Conservation (phyloP, 2,797 vertebrate genomes). For the Cossypha dichroa region DNA sequence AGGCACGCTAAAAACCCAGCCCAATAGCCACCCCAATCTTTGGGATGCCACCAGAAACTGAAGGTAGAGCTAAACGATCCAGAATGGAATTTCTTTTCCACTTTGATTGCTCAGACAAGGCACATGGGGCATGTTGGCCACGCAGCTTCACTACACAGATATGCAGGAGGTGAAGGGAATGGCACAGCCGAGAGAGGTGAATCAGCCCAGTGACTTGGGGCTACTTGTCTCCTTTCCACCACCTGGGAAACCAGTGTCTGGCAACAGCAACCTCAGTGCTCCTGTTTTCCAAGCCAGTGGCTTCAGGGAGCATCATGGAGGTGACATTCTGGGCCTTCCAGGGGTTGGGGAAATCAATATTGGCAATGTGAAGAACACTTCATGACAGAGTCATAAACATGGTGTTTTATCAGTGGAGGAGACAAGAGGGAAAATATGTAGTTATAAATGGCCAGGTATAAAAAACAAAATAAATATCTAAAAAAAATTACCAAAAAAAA, state of each 20-base stretch:
- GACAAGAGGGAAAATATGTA: background rate
- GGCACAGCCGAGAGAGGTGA: conserved; percentile 13
- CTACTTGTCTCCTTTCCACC: conserved; percentile 28
- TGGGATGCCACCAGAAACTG: background rate
- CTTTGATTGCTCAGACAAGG: conserved; percentile 36
- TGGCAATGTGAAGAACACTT: background rate
- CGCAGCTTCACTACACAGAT: conserved; percentile 18
- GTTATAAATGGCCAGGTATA: background rate
- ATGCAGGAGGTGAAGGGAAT: background rate
- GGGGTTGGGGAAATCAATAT: conserved; percentile 27
- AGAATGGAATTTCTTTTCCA: conserved; percentile 26
- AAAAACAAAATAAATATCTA: background rate
- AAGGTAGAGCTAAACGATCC: background rate
- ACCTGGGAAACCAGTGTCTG: background rate
- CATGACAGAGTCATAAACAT: background rate
- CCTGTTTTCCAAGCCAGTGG: conserved; percentile 22
- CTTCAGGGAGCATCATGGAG: background rate
- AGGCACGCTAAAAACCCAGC: background rate
- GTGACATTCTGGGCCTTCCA: conserved; percentile 21
- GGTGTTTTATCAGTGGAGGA: background rate
- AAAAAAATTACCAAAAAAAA: background rate
- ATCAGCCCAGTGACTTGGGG: conserved; percentile 3
- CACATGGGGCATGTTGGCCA: conserved; percentile 16
- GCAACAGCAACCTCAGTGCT: background rate
- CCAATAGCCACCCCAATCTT: background rate